These are phyloP conservation scores for Apodemus speciosus DNA, from an alignment of 2,113 vertebrate species.

Conservation along the genomic window DNA sequence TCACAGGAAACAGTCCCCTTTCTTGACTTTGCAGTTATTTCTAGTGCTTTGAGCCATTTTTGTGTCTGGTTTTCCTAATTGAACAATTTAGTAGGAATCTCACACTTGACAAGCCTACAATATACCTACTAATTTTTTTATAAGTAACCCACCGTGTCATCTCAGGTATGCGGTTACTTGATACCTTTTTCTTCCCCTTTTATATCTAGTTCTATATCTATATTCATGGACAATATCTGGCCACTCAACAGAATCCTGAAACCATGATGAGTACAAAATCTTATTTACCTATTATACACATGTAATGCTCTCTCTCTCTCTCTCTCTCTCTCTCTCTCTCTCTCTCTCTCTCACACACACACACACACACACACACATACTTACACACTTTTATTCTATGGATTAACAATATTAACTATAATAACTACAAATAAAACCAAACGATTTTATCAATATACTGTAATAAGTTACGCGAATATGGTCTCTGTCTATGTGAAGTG, in stretches of 20 bases:
- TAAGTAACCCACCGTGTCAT: neutral
- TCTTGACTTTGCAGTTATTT: neutral
- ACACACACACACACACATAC: neutral
- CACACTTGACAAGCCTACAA: neutral
- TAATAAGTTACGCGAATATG: neutral
- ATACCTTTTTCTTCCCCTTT: neutral
- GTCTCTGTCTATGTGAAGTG: neutral
- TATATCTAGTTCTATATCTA: neutral
- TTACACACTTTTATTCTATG: neutral
- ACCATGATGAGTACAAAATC: neutral
- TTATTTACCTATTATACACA: no score
- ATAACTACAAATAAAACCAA: neutral
- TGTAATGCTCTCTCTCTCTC: no score
- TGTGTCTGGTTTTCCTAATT: neutral
- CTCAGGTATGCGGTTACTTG: neutral
- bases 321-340: neutral
- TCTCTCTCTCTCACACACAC: neutral
- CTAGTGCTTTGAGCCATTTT: neutral
- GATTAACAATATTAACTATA: neutral
- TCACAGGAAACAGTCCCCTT: neutral
- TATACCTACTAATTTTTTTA: neutral
- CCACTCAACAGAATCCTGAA: neutral
- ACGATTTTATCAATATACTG: neutral
- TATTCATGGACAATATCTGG: neutral
- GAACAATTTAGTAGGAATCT: neutral